Evolutionary conservation across 2,113 vertebrate species (phyloP).

Genomic region (Rhagologus leucostigma): DNA sequence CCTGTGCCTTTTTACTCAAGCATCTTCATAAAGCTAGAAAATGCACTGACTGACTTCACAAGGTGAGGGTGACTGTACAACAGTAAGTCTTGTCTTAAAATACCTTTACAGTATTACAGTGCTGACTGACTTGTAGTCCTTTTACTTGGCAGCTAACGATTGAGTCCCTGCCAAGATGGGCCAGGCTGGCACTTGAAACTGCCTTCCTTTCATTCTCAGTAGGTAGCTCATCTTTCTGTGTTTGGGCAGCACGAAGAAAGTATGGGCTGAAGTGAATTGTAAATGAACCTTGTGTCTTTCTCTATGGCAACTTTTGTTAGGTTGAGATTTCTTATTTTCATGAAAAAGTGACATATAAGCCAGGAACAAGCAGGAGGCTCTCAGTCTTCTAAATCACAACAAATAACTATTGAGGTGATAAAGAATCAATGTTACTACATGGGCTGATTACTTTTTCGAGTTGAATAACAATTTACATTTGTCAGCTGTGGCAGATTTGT

Average conservation of each 20-base stretch:
- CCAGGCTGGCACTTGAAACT: constrained; percentile 15
- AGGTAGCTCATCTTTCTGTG: constrained; percentile 36
- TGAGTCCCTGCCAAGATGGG: background rate
- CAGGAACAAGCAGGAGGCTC: background rate
- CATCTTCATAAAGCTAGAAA: background rate
- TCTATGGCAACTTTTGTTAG: background rate
- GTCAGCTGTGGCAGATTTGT: background rate
- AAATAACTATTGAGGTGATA: background rate
- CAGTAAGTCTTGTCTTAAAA: background rate
- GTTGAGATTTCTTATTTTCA: background rate
- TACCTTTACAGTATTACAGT: background rate
- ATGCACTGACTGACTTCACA: background rate
- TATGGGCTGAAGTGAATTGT: background rate
- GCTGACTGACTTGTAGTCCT: background rate
- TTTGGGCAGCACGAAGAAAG: background rate
- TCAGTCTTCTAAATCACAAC: background rate
- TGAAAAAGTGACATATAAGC: background rate
- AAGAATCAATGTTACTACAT: background rate
- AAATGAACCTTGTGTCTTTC: background rate
- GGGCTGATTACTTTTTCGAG: background rate
- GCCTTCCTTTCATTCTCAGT: constrained; percentile 33
- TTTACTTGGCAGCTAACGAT: background rate
- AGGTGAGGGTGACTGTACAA: background rate
- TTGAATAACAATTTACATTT: background rate
- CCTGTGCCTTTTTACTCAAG: background rate